Conservation (phyloP, 2,888 invertebrate genomes). For the Clepsis dumicolana region DNA sequence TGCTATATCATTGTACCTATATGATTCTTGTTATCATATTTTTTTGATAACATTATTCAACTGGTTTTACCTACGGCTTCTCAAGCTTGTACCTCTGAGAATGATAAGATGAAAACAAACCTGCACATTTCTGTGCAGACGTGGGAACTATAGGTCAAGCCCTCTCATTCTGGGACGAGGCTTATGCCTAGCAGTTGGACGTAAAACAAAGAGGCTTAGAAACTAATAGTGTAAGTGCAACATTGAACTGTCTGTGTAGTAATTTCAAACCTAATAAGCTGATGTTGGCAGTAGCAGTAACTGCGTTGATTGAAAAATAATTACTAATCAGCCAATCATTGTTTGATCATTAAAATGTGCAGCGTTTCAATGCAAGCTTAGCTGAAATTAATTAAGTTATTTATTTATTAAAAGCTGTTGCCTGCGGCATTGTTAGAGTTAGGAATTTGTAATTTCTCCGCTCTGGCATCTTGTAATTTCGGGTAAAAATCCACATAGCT, state of each 20-base stretch:
- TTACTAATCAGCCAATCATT: conserved; percentile 5
- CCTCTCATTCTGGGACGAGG: too few species aligned
- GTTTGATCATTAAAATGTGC: conserved; percentile 4
- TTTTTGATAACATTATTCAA: too few species aligned
- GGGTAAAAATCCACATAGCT: too few species aligned
- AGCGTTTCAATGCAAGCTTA: conserved; percentile 5
- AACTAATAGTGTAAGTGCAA: background rate
- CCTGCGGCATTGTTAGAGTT: background rate
- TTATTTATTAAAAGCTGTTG: background rate
- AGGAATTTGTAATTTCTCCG: background rate
- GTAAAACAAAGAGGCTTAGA: background rate
- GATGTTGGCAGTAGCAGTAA: background rate
- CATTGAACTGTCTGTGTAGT: background rate
- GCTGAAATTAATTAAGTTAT: background rate
- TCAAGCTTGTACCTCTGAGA: too few species aligned
- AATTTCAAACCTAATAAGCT: background rate
- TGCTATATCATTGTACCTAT: too few species aligned
- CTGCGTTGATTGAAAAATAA: conserved; percentile 25
- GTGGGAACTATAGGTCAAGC: too few species aligned
- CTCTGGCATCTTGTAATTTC: too few species aligned
- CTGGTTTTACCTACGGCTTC: too few species aligned
- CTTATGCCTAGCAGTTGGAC: too few species aligned
- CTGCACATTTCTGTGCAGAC: too few species aligned
- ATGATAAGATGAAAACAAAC: too few species aligned
- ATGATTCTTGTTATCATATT: too few species aligned